Conservation (phyloP, 2,888 invertebrate species). For the Thelaira solivaga region DNA sequence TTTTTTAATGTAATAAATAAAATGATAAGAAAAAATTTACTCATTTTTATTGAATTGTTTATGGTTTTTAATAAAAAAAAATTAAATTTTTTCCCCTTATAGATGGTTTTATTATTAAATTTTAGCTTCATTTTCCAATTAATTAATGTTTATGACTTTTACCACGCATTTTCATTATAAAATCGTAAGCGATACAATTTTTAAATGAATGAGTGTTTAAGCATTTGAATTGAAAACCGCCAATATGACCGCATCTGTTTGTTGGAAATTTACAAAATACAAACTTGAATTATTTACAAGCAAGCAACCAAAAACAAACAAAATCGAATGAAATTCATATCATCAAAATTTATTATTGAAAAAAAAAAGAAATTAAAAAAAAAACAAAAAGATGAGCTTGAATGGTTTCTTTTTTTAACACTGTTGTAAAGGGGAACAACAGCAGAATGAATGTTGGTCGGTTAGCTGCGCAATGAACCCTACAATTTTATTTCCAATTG, state of each 20-base stretch:
- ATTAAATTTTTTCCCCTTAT: constrained; percentile 26
- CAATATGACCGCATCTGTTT: constrained; percentile 60
- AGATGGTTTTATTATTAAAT: constrained; percentile 41
- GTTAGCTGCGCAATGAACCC: constrained; percentile 52
- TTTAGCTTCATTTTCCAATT: constrained; percentile 57
- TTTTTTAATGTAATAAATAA: constrained; percentile 26
- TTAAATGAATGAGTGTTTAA: constrained; percentile 9
- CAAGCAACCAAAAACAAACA: constrained; percentile 1
- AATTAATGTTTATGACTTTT: constrained; percentile 62
- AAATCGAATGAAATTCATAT: constrained; percentile 49
- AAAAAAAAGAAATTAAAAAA: neutral
- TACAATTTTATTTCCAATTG: constrained; percentile 48
- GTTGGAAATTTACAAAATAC: constrained; percentile 42
- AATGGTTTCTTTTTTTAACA: constrained; percentile 40
- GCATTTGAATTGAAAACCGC: constrained; percentile 47
- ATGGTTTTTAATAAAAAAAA: constrained; percentile 56
- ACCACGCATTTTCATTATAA: constrained; percentile 62
- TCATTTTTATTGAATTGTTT: constrained; percentile 60
- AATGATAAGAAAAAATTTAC: constrained; percentile 26
- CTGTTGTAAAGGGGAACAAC: neutral
- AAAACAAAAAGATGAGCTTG: constrained; percentile 55
- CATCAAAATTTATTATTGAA: constrained; percentile 27
- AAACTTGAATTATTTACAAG: too few relatives aligned
- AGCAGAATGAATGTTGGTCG: constrained; percentile 37
- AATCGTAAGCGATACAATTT: constrained; percentile 53